These are phyloP conservation scores for Rhabdomys dilectus DNA, from an alignment of 2,113 vertebrate genomes.

Conservation along the genomic window DNA sequence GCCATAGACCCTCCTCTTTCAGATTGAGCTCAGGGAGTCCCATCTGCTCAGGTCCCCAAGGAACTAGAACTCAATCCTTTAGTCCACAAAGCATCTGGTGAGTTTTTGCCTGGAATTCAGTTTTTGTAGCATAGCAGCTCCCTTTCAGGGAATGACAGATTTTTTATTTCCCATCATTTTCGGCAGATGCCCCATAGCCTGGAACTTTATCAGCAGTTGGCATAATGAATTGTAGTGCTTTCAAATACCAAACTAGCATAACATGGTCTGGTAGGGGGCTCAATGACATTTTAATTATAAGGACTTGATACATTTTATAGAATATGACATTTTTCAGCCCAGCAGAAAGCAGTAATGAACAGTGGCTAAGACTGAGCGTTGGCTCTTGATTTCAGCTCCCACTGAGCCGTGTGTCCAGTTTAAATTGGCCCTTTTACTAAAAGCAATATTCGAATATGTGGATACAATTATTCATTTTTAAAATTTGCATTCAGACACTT, in stretches of 20 bases:
- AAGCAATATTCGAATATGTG: neutral
- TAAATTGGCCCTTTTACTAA: conserved; percentile 19
- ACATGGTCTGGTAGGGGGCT: conserved; percentile 53
- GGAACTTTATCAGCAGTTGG: conserved; percentile 65
- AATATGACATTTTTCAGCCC: conserved; percentile 63
- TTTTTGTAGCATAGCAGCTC: conserved; percentile 27
- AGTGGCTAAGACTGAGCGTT: conserved; percentile 30
- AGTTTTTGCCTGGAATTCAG: conserved; percentile 55
- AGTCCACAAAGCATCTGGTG: conserved; percentile 70
- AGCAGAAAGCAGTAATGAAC: conserved; percentile 51
- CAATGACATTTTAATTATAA: conserved; percentile 67
- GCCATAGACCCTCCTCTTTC: conserved; percentile 24
- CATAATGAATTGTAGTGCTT: conserved; percentile 59
- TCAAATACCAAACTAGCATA: conserved; percentile 62
- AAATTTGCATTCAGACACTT: too few relatives aligned
- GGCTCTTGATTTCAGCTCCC: conserved; percentile 37
- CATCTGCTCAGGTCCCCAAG: conserved; percentile 76
- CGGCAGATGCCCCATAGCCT: conserved; percentile 64
- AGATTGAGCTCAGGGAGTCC: conserved; percentile 58
- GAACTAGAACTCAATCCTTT: conserved; percentile 45
- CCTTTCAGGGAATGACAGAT: conserved; percentile 42
- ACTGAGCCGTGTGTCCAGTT: conserved; percentile 1
- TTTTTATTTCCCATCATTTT: conserved; percentile 68
- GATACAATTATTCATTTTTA: neutral
- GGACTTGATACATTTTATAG: conserved; percentile 59